Evolutionary conservation across 2,888 invertebrate species (phyloP).

Genomic region (Philonicus albiceps): DNA sequence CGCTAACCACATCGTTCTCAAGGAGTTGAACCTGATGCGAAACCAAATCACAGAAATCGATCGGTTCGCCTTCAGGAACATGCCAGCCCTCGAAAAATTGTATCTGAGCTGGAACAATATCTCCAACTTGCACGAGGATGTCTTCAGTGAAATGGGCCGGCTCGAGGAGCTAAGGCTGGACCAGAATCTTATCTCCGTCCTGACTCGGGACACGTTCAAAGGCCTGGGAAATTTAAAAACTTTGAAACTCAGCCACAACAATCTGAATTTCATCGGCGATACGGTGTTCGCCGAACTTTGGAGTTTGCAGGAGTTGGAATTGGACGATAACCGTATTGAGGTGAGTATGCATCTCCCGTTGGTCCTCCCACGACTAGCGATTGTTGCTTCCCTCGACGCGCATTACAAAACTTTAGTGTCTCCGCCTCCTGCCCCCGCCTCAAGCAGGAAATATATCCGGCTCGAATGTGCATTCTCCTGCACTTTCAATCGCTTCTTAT

Average conservation of each 20-base stretch:
- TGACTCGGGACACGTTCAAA: conserved; percentile 80
- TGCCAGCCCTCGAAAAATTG: conserved; percentile 77
- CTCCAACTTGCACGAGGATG: conserved; percentile 82
- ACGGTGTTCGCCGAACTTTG: conserved; percentile 82
- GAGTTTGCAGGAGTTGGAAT: conserved; percentile 73
- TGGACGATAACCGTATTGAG: conserved; percentile 75
- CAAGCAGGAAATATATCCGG: background rate
- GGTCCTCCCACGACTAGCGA: background rate
- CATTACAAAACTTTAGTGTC: conserved; percentile 4
- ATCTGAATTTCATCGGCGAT: conserved; percentile 79
- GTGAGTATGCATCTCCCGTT: conserved; percentile 56
- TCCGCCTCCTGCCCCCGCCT: background rate
- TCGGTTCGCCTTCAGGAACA: conserved; percentile 75
- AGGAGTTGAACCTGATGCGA: conserved; percentile 75
- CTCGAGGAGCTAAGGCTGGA: conserved; percentile 83
- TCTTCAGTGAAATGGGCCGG: conserved; percentile 77
- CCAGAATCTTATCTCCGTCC: conserved; percentile 75
- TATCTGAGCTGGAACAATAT: conserved; percentile 87
- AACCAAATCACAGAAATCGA: conserved; percentile 80
- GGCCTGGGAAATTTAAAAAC: conserved; percentile 77
- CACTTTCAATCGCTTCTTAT: background rate
- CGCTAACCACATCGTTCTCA: conserved; percentile 75
- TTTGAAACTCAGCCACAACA: conserved; percentile 78
- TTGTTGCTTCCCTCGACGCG: background rate
- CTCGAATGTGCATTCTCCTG: background rate